Conservation (phyloP, 1,140 invertebrate species). For the Atopsyche davidsoni region DNA sequence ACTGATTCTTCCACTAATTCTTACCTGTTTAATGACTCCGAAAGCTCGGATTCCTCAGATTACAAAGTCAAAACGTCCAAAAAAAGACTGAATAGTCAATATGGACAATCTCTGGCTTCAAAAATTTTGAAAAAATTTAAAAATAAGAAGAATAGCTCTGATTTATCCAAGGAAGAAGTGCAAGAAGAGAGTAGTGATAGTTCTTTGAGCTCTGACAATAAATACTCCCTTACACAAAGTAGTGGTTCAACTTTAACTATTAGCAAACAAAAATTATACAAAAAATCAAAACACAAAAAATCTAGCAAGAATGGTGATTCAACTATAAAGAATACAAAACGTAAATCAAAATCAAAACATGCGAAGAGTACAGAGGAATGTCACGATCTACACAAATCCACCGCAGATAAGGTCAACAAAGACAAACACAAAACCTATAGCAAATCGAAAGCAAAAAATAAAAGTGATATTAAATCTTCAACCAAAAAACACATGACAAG, state of each 20-base stretch:
- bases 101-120: conserved; percentile 10
- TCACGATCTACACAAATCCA: background rate
- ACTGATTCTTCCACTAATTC: conserved; percentile 16
- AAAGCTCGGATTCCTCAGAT: background rate
- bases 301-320: conserved; percentile 9
- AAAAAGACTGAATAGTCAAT: background rate
- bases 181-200: background rate
- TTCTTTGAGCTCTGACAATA: background rate
- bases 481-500: too few species aligned
- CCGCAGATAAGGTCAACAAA: conserved; percentile 2
- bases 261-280: conserved; percentile 17
- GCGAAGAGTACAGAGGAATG: conserved; percentile 7
- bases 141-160: conserved; percentile 5
- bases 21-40: background rate
- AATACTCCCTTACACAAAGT: conserved; percentile 1
- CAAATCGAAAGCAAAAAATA: conserved; percentile 23
- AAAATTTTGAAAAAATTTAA: conserved; percentile 14
- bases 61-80: background rate
- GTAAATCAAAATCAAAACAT: conserved; percentile 19
- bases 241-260: background rate
- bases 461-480: background rate
- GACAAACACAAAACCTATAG: conserved; percentile 15
- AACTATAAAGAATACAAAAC: conserved; percentile 21
- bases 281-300: conserved; percentile 23
- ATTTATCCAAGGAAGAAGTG: too few species aligned